Evolutionary conservation across 2,113 vertebrate species (phyloP), one percentile per base, ranked within the genome.

Genomic region (Ellobius talpinus): DNA sequence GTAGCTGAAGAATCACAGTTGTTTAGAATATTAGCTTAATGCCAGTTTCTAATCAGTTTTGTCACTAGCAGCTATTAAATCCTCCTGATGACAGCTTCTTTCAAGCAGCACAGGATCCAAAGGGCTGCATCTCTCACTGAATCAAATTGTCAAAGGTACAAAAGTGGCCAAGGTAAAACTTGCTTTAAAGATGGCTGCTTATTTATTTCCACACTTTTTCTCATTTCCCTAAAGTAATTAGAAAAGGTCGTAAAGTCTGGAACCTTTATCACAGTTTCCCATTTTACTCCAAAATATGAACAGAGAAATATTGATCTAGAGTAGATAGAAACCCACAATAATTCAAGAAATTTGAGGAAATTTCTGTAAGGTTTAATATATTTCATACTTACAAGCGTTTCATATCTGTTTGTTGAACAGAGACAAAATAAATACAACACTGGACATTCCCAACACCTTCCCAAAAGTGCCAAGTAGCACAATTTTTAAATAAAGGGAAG

Each of bases 21-120:
- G 79, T 61, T 95, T 96, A 89, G 42, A 91, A 68, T 90, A 81
- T 79, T 93, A 87, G 33, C 61, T 82, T 94, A 93, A 96, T 89
- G 92, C 63, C 11, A 42, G 13, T 93, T 93, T 93, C 7, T 94
- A 96, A 91, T 91, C 90, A 93, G n/a, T 65, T 89, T 84, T 97
- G 66, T 24, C 31, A 55, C 16, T 61, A 50, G 58, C 66, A 77
- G 65, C 58, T 94, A 89, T 73, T 79, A 91, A 86, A 89, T 61
- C 33, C 31, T 89, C 76, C 39, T 73, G 68, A 23, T 79, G 65
- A 90, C 79, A 91, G 33, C 14, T n/a, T 21, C 61, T 94, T 90
- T 95, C 52, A 90, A 87, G 23, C 82, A 74, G 14, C 63, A 76
- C 61, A 84, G 61, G 95, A 52, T 73, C 6, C n/a, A 76, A 85